Evolutionary conservation across 1,140 invertebrate genomes (phyloP), one percentile per base, ranked within the genome.

Genomic region (Bemisia tabaci): DNA sequence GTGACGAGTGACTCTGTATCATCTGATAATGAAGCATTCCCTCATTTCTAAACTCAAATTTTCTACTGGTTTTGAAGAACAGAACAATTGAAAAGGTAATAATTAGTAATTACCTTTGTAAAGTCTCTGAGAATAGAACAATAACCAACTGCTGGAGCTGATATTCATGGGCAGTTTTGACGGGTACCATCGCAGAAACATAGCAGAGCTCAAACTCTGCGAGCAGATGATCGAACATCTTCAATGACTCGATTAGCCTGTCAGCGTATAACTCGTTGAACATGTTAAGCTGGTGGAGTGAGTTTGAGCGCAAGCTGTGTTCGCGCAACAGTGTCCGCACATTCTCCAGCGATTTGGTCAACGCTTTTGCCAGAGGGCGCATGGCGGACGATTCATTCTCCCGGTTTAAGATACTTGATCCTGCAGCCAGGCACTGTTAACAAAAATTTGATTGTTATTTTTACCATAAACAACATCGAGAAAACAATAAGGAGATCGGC

Each of bases 181-280:
- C 96, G 62, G 95, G 95, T 26, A 99, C 95, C 97, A 99, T 99
- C 0, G 94, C 95, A 74, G 92, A 96, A 0, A 99, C 97, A 78
- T 99, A 99, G 73, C 92, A 92, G 60, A 98, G 79, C 77, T 99
- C 97, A 80, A 99, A 99, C 75, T 98, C 92, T 2, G 95, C 94
- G 79, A 98, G 98, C 12, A 98, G 78, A 21, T 65, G 60, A n/a
- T 70, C 67, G 27, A 68, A 70, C 9, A 64, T 68, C 39, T 73
- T 73, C n/a, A 74, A 63, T 21, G 83, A 80, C 70, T 85, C 82
- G 64, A 77, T 73, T 68, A 85, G 79, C 72, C 81, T 78, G 64
- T 84, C 82, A 27, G 79, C 79, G 73, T 82, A 82, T 17, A 70
- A 25, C 39, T 71, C 70, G 39, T 64, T 63, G 11, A 33, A 24